Percentiles rank a stretch among this genome's conserved stretches.
Evolutionary conservation across 2,888 invertebrate species (phyloP).

Genomic region (Gnatocerus cornutus): DNA sequence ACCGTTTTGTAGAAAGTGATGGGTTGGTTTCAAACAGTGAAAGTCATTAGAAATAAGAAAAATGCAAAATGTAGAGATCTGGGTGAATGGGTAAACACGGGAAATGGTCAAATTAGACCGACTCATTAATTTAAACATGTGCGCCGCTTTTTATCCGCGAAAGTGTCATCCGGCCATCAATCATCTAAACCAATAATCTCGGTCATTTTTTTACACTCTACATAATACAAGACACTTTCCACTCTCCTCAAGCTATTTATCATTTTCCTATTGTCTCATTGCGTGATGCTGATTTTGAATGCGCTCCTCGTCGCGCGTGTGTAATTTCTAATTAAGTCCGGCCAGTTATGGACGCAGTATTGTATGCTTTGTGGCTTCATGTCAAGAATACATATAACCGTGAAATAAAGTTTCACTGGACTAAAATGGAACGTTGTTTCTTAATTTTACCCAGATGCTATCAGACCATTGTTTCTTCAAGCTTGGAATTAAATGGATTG

Average conservation of each 20-base stretch:
- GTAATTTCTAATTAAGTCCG: conserved; percentile 5
- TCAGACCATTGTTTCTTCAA: conserved; percentile 26
- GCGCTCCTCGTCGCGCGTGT: conserved; percentile 2
- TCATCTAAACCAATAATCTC: no score
- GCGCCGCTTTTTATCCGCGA: no score
- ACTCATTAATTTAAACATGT: no score
- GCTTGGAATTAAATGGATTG: conserved; percentile 17
- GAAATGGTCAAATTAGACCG: no score
- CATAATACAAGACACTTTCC: no score
- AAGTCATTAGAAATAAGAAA: no score
- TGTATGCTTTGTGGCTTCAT: conserved; percentile 1
- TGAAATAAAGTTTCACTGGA: conserved; percentile 37
- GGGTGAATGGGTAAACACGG: no score
- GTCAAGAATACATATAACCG: conserved; percentile 24
- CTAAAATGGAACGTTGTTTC: conserved; percentile 34
- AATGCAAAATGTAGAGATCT: no score
- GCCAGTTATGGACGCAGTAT: background rate
- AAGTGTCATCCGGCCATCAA: no score
- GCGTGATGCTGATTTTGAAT: conserved; percentile 1
- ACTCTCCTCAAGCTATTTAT: background rate
- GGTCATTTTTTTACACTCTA: no score
- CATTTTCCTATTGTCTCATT: background rate
- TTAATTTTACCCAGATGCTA: conserved; percentile 38
- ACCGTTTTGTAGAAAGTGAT: no score
- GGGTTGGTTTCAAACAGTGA: no score